Conservation (phyloP, 2,113 vertebrate genomes). For the Gopherus flavomarginatus region DNA sequence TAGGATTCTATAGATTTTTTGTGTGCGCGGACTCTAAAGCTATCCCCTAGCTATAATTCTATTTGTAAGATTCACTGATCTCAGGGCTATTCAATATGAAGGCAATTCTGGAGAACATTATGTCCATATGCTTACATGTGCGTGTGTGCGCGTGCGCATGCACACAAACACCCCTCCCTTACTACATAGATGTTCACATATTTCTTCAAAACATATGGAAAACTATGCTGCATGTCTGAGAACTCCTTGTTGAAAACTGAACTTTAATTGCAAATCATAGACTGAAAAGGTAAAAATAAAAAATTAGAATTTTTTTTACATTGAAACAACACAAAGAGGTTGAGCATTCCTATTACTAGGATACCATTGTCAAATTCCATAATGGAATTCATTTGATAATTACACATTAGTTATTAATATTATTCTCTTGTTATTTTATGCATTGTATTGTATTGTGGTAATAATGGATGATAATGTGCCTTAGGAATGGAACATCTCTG, state of each 20-base stretch:
- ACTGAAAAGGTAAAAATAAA: conserved; percentile 1
- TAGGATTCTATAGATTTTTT: conserved; percentile 60
- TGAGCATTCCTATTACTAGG: conserved; percentile 3
- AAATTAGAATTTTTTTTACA: not conserved
- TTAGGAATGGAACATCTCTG: conserved; percentile 42
- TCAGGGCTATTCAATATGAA: not conserved
- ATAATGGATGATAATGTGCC: conserved; percentile 51
- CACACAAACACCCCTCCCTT: not conserved
- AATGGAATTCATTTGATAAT: conserved; percentile 33
- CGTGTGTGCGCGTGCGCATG: rapidly evolving
- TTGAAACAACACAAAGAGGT: not conserved
- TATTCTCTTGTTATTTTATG: conserved; percentile 54
- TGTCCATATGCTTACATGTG: not conserved
- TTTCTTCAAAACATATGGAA: not conserved
- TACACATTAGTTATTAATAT: conserved; percentile 50
- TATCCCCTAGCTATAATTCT: conserved; percentile 45
- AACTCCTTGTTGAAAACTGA: not conserved
- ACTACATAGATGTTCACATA: not conserved
- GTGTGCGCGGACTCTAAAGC: conserved; percentile 28
- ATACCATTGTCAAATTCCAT: not conserved
- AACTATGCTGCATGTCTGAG: conserved; percentile 16
- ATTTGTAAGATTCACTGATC: conserved; percentile 51
- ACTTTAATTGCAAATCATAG: conserved; percentile 18
- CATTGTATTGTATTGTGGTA: conserved; percentile 24
- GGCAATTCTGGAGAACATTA: not conserved